phyloP scores from a whole-genome alignment of 37 sponge, comb jelly and placozoan species.

The Halichondria panicea region DNA sequence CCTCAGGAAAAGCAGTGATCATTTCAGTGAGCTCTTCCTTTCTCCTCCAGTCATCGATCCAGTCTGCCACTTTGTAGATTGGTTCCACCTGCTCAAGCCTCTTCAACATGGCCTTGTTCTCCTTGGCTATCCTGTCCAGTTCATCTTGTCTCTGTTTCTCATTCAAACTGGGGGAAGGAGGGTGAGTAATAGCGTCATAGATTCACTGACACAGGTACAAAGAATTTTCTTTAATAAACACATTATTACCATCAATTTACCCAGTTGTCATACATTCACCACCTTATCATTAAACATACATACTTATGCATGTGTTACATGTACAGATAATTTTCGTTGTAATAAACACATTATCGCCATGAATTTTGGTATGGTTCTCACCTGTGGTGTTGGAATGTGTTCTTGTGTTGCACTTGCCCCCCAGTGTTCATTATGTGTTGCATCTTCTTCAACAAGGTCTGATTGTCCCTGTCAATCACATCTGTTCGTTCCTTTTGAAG shows the following conservation, averaged over 20 bases:
- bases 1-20: conserved; percentile 66
- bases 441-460: conserved; percentile 66
- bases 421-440: conserved; percentile 59
- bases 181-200: no score
- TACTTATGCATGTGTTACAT: no score
- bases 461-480: conserved; percentile 75
- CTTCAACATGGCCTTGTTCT: conserved; percentile 57
- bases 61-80: conserved; percentile 55
- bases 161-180: no score
- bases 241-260: no score
- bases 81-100: conserved; percentile 67
- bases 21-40: conserved; percentile 44
- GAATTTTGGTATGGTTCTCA: no score
- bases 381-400: conserved; percentile 81
- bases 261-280: no score
- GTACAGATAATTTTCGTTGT: no score
- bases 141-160: conserved; percentile 42
- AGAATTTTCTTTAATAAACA: no score
- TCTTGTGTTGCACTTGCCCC: conserved; percentile 35
- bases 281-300: no score
- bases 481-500: conserved; percentile 58
- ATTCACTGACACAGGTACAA: no score
- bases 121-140: conserved; percentile 34
- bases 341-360: no score
- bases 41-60: conserved; percentile 61